These are phyloP conservation scores for Bubo bubo DNA, from an alignment of 2,113 vertebrate genomes.

Conservation along the genomic window DNA sequence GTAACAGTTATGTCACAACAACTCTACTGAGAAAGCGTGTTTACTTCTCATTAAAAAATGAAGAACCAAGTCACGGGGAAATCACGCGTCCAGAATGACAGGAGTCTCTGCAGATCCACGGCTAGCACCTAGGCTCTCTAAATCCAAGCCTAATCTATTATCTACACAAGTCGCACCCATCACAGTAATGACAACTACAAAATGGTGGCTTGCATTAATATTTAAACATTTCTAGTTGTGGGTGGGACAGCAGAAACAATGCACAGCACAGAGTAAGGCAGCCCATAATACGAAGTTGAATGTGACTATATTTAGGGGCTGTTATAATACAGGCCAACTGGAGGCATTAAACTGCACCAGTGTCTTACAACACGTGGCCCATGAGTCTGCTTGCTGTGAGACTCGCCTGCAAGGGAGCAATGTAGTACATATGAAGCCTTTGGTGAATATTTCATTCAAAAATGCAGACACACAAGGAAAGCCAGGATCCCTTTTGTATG, in stretches of 20 bases:
- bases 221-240: slow-evolving; percentile 10
- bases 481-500: neutral
- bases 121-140: neutral
- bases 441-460: neutral
- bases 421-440: neutral
- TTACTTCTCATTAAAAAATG: slow-evolving; percentile 12
- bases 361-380: neutral
- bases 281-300: neutral
- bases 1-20: neutral
- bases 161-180: neutral
- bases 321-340: neutral
- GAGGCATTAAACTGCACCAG: neutral
- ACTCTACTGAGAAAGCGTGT: neutral
- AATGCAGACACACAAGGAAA: neutral
- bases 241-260: neutral
- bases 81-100: accelerated
- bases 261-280: neutral
- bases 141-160: neutral
- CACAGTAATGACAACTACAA: neutral
- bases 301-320: neutral
- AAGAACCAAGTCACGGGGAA: neutral
- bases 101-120: neutral
- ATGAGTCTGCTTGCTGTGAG: neutral
- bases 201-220: slow-evolving; percentile 44
- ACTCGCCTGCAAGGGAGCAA: neutral